Percentiles rank a stretch among this genome's conserved stretches.
Conservation (phyloP, 37 sponge, comb jelly and placozoan species). For the Theonella swinhoei region DNA sequence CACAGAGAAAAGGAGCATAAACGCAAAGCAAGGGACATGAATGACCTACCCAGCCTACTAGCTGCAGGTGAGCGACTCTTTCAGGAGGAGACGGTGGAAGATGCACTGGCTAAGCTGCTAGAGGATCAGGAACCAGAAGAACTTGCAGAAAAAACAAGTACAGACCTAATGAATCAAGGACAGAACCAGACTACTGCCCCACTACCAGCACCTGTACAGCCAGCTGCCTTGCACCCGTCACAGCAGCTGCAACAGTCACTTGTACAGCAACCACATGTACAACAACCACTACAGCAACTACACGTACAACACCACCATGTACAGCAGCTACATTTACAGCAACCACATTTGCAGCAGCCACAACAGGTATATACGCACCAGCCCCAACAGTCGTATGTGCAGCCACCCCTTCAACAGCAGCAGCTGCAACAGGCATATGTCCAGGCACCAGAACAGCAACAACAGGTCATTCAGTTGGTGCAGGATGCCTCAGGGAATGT, state of each 20-base stretch:
- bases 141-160: background rate
- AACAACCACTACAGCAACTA: background rate
- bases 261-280: background rate
- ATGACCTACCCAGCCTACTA: conserved; percentile 19
- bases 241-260: background rate
- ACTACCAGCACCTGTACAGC: conserved; percentile 1
- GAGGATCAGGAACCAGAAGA: conserved; percentile 11
- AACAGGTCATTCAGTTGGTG: background rate
- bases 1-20: background rate
- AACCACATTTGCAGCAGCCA: conserved; percentile 6
- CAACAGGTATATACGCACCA: conserved; percentile 17
- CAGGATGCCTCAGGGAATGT: background rate
- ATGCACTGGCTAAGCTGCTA: conserved; percentile 46
- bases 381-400: background rate
- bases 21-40: background rate
- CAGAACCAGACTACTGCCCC: background rate
- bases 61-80: conserved; percentile 29
- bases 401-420: background rate
- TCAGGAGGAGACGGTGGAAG: conserved; percentile 1
- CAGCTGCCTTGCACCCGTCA: background rate
- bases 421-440: background rate
- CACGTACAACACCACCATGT: background rate
- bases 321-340: background rate
- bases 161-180: background rate
- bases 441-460: background rate